Base-by-base conservation (phyloP, 2,797 vertebrate species). In the Mormyrus hasselquistii region DNA sequence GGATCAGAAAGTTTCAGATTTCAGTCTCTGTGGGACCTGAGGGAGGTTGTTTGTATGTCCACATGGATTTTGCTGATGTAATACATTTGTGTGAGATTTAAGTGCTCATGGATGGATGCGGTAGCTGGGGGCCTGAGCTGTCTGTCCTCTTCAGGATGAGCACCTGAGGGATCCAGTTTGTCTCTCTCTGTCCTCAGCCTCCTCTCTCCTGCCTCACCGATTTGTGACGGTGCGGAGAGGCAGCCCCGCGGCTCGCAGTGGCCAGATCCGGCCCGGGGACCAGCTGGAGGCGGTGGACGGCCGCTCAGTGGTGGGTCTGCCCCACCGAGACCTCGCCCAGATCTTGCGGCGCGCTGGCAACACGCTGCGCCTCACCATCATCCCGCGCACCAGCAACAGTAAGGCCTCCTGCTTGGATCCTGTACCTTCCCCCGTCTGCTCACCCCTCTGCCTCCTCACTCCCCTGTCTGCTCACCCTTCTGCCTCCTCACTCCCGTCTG, bases 301-400 rank as follows among this genome's bases (percentile, higher is more conserved):
- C 0, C 93, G 92, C 1, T 90, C 92, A 0, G 94, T 95, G 0
- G 92, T 92, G 1, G 90, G 92, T 0, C 93, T 97, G 89, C 94
- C 95, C 87, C 96, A 96, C 89, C 89, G 95, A 6, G 96, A 97
- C 62, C 95, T 97, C 34, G 93, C 96, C 44, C 95, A 96, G 93
- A 95, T 96, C 90, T 94, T 97, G 87, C 94, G 96, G 91, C 93
- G 96, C n/a, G 96, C 96, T 0, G 95, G 96, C 1, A 96, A 95
- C 92, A 94, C 95, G 0, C 93, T 96, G 55, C 94, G 95, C 8
- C 94, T 96, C 90, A 95, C 93, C 90, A 92, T 96, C 69, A 93
- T 94, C 1, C 94, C 95, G 0, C 91, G 93, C n/a, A 89, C 91
- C 65, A 92, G 83, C 76, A 89, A 89, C 22, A 88, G 88, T 91